Base-by-base conservation (phyloP, 2,113 vertebrate genomes). In the Crotalus viridis region DNA sequence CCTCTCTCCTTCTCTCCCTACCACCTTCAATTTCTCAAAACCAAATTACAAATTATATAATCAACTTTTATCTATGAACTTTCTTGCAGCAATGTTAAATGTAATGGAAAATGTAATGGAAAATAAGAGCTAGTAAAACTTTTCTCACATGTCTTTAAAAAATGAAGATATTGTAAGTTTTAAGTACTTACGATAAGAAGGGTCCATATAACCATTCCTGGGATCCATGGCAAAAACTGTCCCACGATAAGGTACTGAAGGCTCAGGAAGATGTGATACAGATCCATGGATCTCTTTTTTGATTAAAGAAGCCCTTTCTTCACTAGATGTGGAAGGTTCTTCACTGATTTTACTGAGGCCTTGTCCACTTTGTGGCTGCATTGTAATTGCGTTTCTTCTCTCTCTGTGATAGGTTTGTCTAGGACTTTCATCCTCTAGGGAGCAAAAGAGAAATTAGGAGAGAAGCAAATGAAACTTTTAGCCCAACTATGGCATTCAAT, bases 221-320 rank as follows among this genome's bases (percentile, higher is more conserved):
- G 99, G 99, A 95, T 99, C 99, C 99, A 99, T 99, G 46, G 99
- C 96, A 91, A 99, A 99, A 91, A 99, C 97, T 0, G 99, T 98
- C 92, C 99, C 99, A 0, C 99, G 97, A 95, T 99, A 99, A 0
- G 99, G 99, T 90, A 99, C 96, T 0, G 98, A 98, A 96, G 99
- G 99, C 92, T 99, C 99, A 0, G 98, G 95, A 97, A 99, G 97
- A 95, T 99, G 99, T 2, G 98, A 98, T 91, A 99, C 97, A 95
- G 99, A 99, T 94, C 98, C 97, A 95, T 99, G 99, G 94, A 98
- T 98, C 98, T 99, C 99, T 97, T 99, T 99, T 98, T 99, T 99
- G 96, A 99, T 98, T 97, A 99, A 95, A 56, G 99, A 98, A 96
- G 98, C 98, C 93, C 98, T 98, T 93, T 99, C 99, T 54, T 99